Evolutionary conservation across 2,113 vertebrate genomes (phyloP).

Genomic region (Thunnus maccoyii): DNA sequence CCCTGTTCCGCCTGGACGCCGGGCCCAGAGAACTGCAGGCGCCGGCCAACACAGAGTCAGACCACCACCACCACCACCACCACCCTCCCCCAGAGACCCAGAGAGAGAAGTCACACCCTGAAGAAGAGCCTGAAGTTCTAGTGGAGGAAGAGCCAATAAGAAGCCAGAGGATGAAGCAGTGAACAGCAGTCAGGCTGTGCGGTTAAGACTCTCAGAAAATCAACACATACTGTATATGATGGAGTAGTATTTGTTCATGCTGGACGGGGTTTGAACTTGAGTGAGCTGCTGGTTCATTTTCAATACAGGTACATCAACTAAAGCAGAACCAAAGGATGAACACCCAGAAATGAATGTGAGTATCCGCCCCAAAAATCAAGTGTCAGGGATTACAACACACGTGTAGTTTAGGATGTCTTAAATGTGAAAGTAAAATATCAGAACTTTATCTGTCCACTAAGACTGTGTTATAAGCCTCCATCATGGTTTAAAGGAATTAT

Average conservation of each 20-base stretch:
- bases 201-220: neutral
- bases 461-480: too few species aligned
- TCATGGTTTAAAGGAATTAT: too few species aligned
- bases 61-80: neutral
- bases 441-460: too few species aligned
- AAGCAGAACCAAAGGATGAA: neutral
- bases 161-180: constrained; percentile 68
- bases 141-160: constrained; percentile 63
- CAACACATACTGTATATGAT: neutral
- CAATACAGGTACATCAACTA: neutral
- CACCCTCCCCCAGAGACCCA: constrained; percentile 2
- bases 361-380: too few species aligned
- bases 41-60: neutral
- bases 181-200: constrained; percentile 30
- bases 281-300: neutral
- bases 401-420: too few species aligned
- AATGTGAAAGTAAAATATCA: too few species aligned
- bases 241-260: neutral
- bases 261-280: neutral
- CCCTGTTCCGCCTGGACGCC: constrained; percentile 87
- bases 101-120: neutral
- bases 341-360: too few species aligned
- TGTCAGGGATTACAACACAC: too few species aligned
- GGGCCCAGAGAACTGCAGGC: constrained; percentile 76
- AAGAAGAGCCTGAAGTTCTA: constrained; percentile 13